Conservation (phyloP, 2,888 invertebrate species). For the Dorcus hopei region DNA sequence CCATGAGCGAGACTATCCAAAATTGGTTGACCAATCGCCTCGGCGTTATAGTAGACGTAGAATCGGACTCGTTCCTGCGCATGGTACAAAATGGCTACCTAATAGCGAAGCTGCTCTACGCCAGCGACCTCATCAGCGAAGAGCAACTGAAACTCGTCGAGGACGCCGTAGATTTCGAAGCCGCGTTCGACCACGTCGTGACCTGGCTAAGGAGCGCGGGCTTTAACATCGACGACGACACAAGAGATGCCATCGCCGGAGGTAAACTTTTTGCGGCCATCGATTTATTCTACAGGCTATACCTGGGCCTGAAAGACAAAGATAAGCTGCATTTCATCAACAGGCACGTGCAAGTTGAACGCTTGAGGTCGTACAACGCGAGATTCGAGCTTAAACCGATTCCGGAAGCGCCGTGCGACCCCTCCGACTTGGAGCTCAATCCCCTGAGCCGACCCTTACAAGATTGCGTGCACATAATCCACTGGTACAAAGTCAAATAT, state of each 20-base stretch:
- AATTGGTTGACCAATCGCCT: constrained; percentile 60
- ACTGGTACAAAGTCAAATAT: constrained; percentile 58
- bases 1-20: constrained; percentile 47
- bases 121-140: constrained; percentile 58
- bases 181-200: constrained; percentile 49
- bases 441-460: constrained; percentile 12
- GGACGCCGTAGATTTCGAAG: constrained; percentile 30
- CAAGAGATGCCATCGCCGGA: constrained; percentile 52
- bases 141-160: constrained; percentile 54
- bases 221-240: constrained; percentile 49
- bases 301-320: constrained; percentile 58
- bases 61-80: constrained; percentile 54
- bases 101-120: constrained; percentile 55
- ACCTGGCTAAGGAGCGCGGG: constrained; percentile 56
- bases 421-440: constrained; percentile 4
- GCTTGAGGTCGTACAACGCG: constrained; percentile 33
- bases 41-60: constrained; percentile 55
- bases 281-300: constrained; percentile 61
- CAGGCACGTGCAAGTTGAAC: constrained; percentile 46
- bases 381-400: constrained; percentile 42
- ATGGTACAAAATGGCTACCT: constrained; percentile 59
- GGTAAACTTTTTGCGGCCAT: constrained; percentile 54
- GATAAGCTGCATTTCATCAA: constrained; percentile 56
- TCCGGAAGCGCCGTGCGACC: constrained; percentile 15
- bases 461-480: constrained; percentile 50